These are phyloP conservation scores for Lycodopsis pacificus DNA, from an alignment of 2,797 vertebrate species.

Conservation along the genomic window DNA sequence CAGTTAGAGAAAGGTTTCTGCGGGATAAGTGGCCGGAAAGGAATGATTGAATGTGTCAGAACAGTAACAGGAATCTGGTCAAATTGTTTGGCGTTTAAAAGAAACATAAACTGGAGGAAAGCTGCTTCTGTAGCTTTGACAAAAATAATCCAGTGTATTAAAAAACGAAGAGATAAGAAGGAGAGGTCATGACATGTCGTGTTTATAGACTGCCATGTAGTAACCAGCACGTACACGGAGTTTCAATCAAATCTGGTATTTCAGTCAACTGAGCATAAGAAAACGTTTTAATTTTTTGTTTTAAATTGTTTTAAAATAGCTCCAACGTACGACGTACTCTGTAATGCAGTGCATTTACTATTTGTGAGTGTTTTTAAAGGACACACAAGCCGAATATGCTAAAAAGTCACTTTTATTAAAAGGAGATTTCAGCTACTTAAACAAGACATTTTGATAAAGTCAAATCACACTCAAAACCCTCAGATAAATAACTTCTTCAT, in stretches of 20 bases:
- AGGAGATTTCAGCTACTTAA: background rate
- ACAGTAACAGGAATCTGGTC: conserved; percentile 36
- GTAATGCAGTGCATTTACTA: background rate
- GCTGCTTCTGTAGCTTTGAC: conserved; percentile 19
- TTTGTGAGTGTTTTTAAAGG: background rate
- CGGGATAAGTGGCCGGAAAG: conserved; percentile 43
- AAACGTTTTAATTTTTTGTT: background rate
- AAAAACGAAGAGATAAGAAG: background rate
- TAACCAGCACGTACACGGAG: conserved; percentile 22
- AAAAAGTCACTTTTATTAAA: background rate
- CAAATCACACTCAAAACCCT: background rate
- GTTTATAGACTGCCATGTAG: conserved; percentile 19
- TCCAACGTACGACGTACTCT: background rate
- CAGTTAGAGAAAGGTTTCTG: conserved; percentile 59
- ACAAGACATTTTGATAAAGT: background rate
- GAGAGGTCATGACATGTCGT: conserved; percentile 15
- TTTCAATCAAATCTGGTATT: background rate
- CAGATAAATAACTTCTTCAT: background rate
- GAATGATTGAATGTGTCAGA: conserved; percentile 49
- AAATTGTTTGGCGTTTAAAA: conserved; percentile 20
- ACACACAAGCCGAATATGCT: background rate
- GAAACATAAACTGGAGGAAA: conserved; percentile 23
- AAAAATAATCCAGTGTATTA: conserved; percentile 9
- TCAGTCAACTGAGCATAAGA: conserved; percentile 2
- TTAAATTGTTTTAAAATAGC: background rate